Conservation (phyloP, 2,797 vertebrate species). For the Oophaga sylvatica region DNA sequence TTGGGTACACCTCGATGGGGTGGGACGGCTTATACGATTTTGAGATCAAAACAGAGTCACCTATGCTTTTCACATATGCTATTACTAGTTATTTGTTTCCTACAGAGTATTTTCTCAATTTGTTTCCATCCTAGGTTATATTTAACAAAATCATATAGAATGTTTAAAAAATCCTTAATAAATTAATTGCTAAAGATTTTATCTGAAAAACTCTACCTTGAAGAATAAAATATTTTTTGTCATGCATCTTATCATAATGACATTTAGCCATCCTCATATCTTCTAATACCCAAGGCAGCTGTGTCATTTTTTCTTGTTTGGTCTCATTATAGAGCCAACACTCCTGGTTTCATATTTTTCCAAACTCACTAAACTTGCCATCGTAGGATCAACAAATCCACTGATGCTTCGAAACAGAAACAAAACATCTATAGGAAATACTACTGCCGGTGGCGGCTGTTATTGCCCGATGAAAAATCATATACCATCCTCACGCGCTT, state of each 20-base stretch:
- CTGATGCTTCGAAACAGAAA: not conserved
- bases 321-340: not conserved
- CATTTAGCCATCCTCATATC: not conserved
- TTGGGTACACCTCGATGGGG: no score
- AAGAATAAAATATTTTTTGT: not conserved
- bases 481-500: slow-evolving; percentile 5
- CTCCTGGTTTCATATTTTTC: not conserved
- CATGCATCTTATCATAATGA: not conserved
- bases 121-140: not conserved
- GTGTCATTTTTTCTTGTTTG: not conserved
- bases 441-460: not conserved
- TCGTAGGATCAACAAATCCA: not conserved
- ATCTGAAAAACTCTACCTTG: not conserved
- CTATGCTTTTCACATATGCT: no score
- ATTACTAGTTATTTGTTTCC: no score
- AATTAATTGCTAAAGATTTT: not conserved
- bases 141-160: not conserved
- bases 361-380: not conserved
- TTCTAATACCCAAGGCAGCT: not conserved
- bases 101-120: no score
- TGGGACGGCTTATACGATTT: no score
- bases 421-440: slow-evolving; percentile 8
- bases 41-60: no score
- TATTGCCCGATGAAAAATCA: slow-evolving; percentile 8
- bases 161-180: not conserved